Evolutionary conservation across 2,797 vertebrate species (phyloP).

Genomic region (Hoplostethus atlanticus): DNA sequence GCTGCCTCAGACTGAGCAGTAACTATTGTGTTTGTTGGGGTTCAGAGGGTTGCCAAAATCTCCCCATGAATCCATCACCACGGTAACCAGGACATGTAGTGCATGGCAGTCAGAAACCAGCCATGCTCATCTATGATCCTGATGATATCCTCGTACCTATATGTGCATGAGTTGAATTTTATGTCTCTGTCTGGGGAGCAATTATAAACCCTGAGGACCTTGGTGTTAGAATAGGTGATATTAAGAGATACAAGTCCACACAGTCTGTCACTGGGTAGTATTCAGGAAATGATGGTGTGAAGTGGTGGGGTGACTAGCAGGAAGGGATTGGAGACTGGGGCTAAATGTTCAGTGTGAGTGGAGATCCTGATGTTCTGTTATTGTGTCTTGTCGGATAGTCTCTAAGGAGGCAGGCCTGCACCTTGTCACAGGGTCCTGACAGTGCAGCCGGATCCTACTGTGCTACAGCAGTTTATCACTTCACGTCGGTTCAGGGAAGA

Average conservation of each 20-base stretch:
- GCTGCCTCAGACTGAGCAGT: constrained; percentile 43
- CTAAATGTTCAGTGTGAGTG: not conserved
- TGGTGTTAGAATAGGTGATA: not conserved
- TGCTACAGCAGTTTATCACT: not conserved
- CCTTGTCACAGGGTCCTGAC: not conserved
- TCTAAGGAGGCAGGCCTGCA: constrained; percentile 20
- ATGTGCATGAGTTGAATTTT: constrained; percentile 43
- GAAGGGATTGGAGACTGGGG: not conserved
- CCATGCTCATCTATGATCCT: constrained; percentile 3
- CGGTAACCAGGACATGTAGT: constrained; percentile 52
- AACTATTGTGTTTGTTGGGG: constrained; percentile 63
- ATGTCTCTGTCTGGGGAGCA: not conserved
- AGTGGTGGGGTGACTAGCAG: too few species aligned
- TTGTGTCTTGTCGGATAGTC: constrained; percentile 29
- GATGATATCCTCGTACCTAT: constrained; percentile 6
- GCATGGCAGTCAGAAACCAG: constrained; percentile 35
- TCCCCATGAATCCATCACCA: constrained; percentile 47
- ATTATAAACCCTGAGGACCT: not conserved
- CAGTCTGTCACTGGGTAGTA: not conserved
- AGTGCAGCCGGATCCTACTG: constrained; percentile 5
- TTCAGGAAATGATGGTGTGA: not conserved
- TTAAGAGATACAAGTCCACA: not conserved
- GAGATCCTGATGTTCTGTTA: constrained; percentile 26
- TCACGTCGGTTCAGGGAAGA: not conserved
- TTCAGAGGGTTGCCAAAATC: constrained; percentile 57